phyloP scores from a whole-genome alignment of 1,140 invertebrate species.

The Lucilia sericata region DNA sequence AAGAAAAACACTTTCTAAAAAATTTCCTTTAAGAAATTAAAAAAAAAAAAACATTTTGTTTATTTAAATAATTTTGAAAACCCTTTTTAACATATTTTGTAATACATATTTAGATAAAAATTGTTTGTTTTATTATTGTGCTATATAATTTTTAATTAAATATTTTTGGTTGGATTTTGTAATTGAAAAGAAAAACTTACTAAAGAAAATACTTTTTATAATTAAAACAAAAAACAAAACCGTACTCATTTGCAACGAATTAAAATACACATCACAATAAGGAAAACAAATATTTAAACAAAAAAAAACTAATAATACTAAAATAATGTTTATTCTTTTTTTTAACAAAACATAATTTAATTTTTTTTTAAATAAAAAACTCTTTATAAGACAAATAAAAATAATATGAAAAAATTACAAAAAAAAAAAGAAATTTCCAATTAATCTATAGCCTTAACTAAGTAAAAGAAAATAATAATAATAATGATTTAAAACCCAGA shows the following conservation, averaged over 20 bases:
- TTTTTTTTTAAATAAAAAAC: neutral
- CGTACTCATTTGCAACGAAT: conserved; percentile 43
- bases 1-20: too few species aligned
- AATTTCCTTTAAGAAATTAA: too few species aligned
- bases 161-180: too few species aligned
- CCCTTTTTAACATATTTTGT: too few species aligned
- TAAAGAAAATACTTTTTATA: neutral
- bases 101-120: too few species aligned
- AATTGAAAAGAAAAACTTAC: too few species aligned
- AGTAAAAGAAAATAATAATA: conserved; percentile 13
- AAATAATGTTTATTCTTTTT: conserved; percentile 23
- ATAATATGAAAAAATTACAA: conserved; percentile 14
- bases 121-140: too few species aligned
- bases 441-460: conserved; percentile 40
- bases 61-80: too few species aligned
- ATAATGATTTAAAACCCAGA: conserved; percentile 11
- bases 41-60: too few species aligned
- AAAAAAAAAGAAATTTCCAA: conserved; percentile 32
- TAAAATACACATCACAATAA: conserved; percentile 44
- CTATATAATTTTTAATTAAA: too few species aligned
- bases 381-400: neutral
- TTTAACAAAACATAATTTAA: conserved; percentile 21
- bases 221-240: conserved; percentile 19
- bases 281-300: conserved; percentile 17
- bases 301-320: conserved; percentile 1